Evolutionary conservation across 2,113 vertebrate genomes (phyloP).

Genomic region (Xenopus borealis): DNA sequence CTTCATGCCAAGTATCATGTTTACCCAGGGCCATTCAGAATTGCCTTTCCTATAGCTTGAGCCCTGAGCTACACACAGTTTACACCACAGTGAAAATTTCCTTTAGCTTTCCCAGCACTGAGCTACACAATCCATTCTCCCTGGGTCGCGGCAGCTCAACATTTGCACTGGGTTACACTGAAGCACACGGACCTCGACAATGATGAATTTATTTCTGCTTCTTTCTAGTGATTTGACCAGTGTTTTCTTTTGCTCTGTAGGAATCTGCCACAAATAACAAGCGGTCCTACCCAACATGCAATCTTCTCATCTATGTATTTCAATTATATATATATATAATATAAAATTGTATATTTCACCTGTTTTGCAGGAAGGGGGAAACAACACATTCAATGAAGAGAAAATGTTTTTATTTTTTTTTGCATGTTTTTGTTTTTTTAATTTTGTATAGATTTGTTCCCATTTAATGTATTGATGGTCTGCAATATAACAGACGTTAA

Average conservation of each 20-base stretch:
- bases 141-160: background rate
- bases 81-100: background rate
- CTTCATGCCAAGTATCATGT: too few species aligned
- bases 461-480: too few species aligned
- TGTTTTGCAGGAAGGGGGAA: too few species aligned
- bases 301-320: background rate
- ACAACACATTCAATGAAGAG: too few species aligned
- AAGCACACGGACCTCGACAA: background rate
- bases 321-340: background rate
- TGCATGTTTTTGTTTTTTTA: too few species aligned
- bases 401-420: too few species aligned
- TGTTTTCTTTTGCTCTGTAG: slow-evolving; percentile 6
- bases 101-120: background rate
- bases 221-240: background rate
- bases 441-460: too few species aligned
- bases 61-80: too few species aligned
- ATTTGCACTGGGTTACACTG: background rate
- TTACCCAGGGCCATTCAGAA: too few species aligned
- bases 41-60: too few species aligned
- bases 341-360: too few species aligned
- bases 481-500: too few species aligned
- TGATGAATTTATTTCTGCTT: background rate
- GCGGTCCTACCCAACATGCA: slow-evolving; percentile 2
- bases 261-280: slow-evolving; percentile 15
- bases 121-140: background rate